phyloP scores from a whole-genome alignment of 2,113 vertebrate species.

The Murina feae region DNA sequence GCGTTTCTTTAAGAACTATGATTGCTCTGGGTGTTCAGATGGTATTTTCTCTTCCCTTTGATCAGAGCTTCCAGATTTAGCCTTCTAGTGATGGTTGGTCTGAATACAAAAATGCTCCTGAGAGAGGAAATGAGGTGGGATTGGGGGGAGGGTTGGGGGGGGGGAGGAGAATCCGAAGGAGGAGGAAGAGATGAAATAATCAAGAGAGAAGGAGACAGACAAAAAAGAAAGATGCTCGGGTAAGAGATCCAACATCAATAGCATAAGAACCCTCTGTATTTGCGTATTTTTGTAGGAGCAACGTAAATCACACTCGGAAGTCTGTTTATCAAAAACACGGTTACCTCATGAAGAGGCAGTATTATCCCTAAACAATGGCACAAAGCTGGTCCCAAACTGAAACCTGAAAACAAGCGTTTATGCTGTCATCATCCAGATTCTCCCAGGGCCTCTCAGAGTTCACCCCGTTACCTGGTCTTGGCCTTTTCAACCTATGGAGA shows the following conservation, averaged over 20 bases:
- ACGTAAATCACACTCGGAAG: not conserved
- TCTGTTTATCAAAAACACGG: constrained; percentile 26
- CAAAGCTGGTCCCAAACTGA: not conserved
- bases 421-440: not conserved
- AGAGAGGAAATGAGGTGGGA: not conserved
- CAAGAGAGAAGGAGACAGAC: not conserved
- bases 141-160: no score
- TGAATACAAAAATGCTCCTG: not conserved
- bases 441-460: not conserved
- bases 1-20: not conserved
- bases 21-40: not conserved
- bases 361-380: not conserved
- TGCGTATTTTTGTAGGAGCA: not conserved
- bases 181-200: not conserved
- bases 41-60: not conserved
- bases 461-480: not conserved
- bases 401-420: not conserved
- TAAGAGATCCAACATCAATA: not conserved
- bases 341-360: not conserved
- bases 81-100: not conserved
- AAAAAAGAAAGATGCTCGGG: not conserved
- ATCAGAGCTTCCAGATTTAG: not conserved
- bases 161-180: rapidly evolving
- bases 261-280: not conserved
- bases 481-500: not conserved